phyloP scores from a whole-genome alignment of 2,888 invertebrate species.

The Chironomus tentans region DNA sequence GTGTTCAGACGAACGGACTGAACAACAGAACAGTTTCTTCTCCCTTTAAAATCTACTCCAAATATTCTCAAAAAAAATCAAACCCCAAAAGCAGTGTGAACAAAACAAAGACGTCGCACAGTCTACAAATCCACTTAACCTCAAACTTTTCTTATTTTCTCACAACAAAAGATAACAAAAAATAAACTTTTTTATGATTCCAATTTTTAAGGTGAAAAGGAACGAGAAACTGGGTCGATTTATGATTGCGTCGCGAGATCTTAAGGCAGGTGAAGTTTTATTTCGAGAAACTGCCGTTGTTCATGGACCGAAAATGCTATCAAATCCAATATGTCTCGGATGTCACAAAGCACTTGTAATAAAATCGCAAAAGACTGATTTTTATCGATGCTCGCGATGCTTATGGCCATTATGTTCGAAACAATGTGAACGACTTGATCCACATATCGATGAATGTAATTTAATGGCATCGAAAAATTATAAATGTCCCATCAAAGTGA shows the following conservation, averaged over 20 bases:
- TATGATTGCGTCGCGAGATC: constrained; percentile 57
- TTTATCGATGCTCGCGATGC: constrained; percentile 52
- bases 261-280: constrained; percentile 57
- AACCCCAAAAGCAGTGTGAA: too few relatives aligned
- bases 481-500: constrained; percentile 44
- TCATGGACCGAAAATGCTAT: constrained; percentile 56
- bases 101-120: too few relatives aligned
- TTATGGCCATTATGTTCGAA: constrained; percentile 60
- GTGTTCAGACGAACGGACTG: too few relatives aligned
- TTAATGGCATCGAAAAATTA: constrained; percentile 51
- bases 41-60: too few relatives aligned
- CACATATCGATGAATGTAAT: constrained; percentile 53
- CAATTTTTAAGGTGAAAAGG: constrained; percentile 31
- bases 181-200: too few relatives aligned
- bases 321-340: constrained; percentile 52
- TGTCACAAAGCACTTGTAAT: constrained; percentile 48
- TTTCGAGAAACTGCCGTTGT: constrained; percentile 56
- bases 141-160: constrained; percentile 15
- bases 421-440: constrained; percentile 48
- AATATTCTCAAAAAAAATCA: too few relatives aligned
- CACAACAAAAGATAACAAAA: too few relatives aligned
- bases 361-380: constrained; percentile 40
- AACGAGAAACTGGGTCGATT: constrained; percentile 52
- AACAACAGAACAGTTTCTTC: too few relatives aligned
- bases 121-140: too few relatives aligned